Conservation (phyloP, 1,140 invertebrate species). For the Pseudomyrmex concolor region DNA sequence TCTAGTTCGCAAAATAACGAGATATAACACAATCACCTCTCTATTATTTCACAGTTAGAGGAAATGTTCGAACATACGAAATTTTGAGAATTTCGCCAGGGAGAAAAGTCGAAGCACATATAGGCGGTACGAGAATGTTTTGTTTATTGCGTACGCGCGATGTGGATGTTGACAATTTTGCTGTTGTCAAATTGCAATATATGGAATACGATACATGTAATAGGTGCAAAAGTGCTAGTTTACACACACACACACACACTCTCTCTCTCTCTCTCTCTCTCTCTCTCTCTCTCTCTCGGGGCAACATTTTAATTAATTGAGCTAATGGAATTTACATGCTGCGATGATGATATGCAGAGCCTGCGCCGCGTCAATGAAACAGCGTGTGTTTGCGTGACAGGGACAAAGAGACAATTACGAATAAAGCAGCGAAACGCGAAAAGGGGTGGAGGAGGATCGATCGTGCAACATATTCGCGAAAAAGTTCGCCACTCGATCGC, state of each 20-base stretch:
- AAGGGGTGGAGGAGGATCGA: background rate
- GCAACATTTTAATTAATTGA: slow-evolving; percentile 66
- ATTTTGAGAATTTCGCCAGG: slow-evolving; percentile 5
- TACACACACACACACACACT: too few relatives aligned
- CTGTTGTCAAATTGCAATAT: background rate
- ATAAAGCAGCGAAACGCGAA: slow-evolving; percentile 24
- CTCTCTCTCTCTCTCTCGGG: slow-evolving; percentile 6
- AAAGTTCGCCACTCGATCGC: slow-evolving; percentile 5
- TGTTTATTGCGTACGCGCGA: background rate
- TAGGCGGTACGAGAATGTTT: background rate
- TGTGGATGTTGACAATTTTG: background rate
- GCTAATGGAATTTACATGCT: slow-evolving; percentile 70
- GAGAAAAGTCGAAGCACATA: background rate
- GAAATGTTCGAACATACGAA: too few relatives aligned
- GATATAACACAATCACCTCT: background rate
- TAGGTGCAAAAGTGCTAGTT: background rate
- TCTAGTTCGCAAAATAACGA: background rate
- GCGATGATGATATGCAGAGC: slow-evolving; percentile 60
- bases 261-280: background rate
- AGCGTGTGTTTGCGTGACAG: slow-evolving; percentile 44
- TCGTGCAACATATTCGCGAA: slow-evolving; percentile 29
- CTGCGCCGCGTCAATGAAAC: slow-evolving; percentile 50
- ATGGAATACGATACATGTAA: background rate
- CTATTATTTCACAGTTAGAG: background rate
- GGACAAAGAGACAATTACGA: slow-evolving; percentile 40